Conservation (phyloP, 2,888 invertebrate genomes). For the Andrena flavipes region DNA sequence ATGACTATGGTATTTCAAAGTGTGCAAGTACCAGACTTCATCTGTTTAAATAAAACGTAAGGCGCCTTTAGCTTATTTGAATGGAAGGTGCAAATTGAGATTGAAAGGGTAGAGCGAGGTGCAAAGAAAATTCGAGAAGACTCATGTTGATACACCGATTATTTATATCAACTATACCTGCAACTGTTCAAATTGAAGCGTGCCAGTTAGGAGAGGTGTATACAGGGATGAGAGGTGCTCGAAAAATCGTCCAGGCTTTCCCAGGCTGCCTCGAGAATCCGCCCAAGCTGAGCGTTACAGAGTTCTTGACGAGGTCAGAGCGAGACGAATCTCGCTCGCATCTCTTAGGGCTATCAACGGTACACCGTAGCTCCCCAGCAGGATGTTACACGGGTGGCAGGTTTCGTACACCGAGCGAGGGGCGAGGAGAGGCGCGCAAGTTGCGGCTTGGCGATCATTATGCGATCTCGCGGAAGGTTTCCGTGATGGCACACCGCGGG, state of each 20-base stretch:
- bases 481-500: conserved; percentile 67
- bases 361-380: conserved; percentile 56
- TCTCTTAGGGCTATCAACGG: conserved; percentile 71
- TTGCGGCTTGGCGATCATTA: conserved; percentile 50
- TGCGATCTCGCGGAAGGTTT: conserved; percentile 68
- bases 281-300: conserved; percentile 19
- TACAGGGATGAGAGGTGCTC: neutral
- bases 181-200: too few relatives aligned
- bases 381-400: conserved; percentile 66
- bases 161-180: too few relatives aligned
- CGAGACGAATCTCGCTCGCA: conserved; percentile 64
- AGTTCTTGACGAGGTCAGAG: conserved; percentile 56
- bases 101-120: neutral
- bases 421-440: conserved; percentile 26
- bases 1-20: too few relatives aligned
- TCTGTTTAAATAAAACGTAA: too few relatives aligned
- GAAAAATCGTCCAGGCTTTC: conserved; percentile 38
- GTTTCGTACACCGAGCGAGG: conserved; percentile 44
- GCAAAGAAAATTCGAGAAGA: neutral
- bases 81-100: too few relatives aligned
- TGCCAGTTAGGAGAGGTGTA: neutral
- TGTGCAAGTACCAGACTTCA: too few relatives aligned
- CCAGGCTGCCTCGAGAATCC: conserved; percentile 20
- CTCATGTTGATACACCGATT: too few relatives aligned
- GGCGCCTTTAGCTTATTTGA: too few relatives aligned